Conservation (phyloP, 2,888 invertebrate genomes). For the Polylopha cassiicola region DNA sequence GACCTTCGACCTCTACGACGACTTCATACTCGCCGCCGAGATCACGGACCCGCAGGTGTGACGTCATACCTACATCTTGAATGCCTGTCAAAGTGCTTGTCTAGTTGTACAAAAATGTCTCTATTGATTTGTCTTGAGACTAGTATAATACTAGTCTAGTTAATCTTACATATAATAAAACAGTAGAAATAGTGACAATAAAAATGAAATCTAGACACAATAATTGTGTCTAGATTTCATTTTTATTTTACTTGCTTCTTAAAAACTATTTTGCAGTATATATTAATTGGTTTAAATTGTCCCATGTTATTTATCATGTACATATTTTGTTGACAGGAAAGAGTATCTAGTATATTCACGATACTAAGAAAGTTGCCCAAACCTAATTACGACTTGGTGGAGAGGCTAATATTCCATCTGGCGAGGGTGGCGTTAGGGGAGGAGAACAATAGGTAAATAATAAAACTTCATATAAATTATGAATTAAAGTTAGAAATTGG, state of each 20-base stretch:
- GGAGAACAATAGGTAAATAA: constrained; percentile 81
- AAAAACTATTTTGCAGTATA: too few relatives aligned
- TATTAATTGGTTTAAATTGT: too few relatives aligned
- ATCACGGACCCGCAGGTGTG: constrained; percentile 88
- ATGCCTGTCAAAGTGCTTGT: too few relatives aligned
- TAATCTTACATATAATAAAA: too few relatives aligned
- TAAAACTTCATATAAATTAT: not conserved
- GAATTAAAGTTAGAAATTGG: not conserved
- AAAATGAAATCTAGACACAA: too few relatives aligned
- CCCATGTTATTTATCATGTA: too few relatives aligned
- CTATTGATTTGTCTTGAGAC: too few relatives aligned
- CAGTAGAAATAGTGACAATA: too few relatives aligned
- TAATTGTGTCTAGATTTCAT: too few relatives aligned
- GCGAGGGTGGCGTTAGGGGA: constrained; percentile 92
- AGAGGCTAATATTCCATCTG: constrained; percentile 93
- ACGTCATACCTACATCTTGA: not conserved
- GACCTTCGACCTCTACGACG: constrained; percentile 95
- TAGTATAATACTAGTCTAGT: too few relatives aligned
- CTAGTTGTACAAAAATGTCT: too few relatives aligned
- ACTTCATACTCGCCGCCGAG: constrained; percentile 93
- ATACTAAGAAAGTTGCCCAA: constrained; percentile 93
- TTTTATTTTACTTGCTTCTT: too few relatives aligned
- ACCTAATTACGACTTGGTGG: constrained; percentile 92
- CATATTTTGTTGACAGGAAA: constrained; percentile 72
- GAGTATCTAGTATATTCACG: constrained; percentile 89